Evolutionary conservation across 2,113 vertebrate genomes (phyloP), one percentile per base, ranked within the genome.

Genomic region (Carettochelys insculpta): DNA sequence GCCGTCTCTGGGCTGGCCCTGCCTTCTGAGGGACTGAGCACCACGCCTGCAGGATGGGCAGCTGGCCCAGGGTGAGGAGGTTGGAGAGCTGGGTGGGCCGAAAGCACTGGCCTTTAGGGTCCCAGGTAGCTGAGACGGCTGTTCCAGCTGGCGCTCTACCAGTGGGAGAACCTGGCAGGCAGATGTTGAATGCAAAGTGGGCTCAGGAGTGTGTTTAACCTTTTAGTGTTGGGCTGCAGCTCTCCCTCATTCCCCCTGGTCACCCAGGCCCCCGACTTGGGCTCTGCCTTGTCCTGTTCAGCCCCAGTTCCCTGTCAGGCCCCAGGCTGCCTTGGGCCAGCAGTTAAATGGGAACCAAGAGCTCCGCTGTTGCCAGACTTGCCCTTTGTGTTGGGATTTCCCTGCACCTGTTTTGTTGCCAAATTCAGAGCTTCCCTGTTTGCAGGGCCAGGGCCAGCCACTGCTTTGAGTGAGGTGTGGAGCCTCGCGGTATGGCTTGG

Each of bases 11-110:
- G 0, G 22, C 38, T 8, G 31, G 65, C 34, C 27, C 54, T 90
- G 43, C 2, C 1, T 4, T 4, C 8, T 12, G 7, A n/a, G 31
- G 58, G 31, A 8, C 56, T 2, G 34, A 19, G 8, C 41, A 7
- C 3, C 1, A 6, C 9, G 38, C 16, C 79, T 43, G 7, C 41
- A 20, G 34, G 85, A 5, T 11, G 48, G 54, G 78, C 85, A 61
- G 58, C 52, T 13, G 76, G 12, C 3, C 29, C 31, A 51, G 47
- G 17, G 76, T 9, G 13, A 11, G 81, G 81, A 83, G 25, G 7
- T 11, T 16, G 75, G 27, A 47, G 22, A 41, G 22, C 11, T 48
- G 81, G 43, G 34, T 10, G 1, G 61, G 61, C 61, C 4, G 61
- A 38, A n/a, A 38, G n/a, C 61, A 9, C 61, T 65, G 61, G 34